phyloP scores from a whole-genome alignment of 2,888 invertebrate species.

The Oscheius sp. region DNA sequence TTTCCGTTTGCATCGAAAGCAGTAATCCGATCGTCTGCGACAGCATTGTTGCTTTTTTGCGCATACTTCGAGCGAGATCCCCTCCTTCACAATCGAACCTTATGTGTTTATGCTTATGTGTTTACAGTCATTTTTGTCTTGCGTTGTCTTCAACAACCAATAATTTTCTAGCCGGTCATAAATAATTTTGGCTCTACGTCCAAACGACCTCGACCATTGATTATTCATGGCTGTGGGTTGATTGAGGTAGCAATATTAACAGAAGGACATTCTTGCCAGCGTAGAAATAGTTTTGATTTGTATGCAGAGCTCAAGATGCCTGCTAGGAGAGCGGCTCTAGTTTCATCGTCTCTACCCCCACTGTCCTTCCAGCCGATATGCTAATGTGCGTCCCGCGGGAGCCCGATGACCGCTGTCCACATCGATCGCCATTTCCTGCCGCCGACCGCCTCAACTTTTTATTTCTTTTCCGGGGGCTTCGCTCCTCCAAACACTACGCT shows the following conservation, averaged over 20 bases:
- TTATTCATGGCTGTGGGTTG: slow-evolving; percentile 35
- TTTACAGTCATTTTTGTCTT: too few species aligned
- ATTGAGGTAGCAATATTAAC: slow-evolving; percentile 29
- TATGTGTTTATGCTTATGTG: too few species aligned
- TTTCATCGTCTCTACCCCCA: slow-evolving; percentile 3
- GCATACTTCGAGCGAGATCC: too few species aligned
- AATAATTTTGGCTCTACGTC: slow-evolving; percentile 26
- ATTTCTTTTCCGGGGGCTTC: slow-evolving; percentile 7
- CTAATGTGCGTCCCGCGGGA: slow-evolving; percentile 28
- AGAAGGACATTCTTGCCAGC: slow-evolving; percentile 3
- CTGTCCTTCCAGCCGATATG: slow-evolving; percentile 9
- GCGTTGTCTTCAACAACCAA: not conserved
- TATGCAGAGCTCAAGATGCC: not conserved
- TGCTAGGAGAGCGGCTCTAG: not conserved
- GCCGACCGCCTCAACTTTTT: slow-evolving; percentile 7
- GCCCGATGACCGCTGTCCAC: slow-evolving; percentile 30
- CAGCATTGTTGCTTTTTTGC: too few species aligned
- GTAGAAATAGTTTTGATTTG: not conserved
- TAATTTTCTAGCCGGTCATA: slow-evolving; percentile 17
- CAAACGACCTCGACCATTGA: slow-evolving; percentile 34
- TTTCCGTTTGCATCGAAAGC: slow-evolving; percentile 3
- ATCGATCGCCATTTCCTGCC: slow-evolving; percentile 36
- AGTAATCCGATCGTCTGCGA: too few species aligned
- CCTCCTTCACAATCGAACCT: too few species aligned
- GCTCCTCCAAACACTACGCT: slow-evolving; percentile 22